Evolutionary conservation across 2,888 invertebrate species (phyloP).

Genomic region (Hypselothyrea guttata): DNA sequence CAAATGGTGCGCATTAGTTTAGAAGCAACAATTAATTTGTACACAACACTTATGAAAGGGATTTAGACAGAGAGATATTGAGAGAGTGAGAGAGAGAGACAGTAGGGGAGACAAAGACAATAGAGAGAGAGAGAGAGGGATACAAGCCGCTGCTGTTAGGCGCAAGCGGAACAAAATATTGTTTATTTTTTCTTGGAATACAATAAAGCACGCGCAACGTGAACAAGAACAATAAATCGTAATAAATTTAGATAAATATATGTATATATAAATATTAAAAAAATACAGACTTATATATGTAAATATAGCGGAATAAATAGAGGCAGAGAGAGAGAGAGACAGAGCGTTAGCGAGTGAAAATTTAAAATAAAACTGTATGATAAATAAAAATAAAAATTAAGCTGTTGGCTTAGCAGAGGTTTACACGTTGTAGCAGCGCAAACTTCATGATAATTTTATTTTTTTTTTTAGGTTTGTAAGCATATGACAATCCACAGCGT

Average conservation of each 20-base stretch:
- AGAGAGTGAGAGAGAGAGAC: constrained; percentile 20
- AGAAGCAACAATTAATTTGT: constrained; percentile 36
- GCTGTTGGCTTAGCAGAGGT: too few species aligned
- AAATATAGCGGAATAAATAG: constrained; percentile 13
- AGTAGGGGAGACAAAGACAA: constrained; percentile 2
- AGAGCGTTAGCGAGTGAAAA: too few species aligned
- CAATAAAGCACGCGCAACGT: constrained; percentile 35
- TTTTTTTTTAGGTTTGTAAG: too few species aligned
- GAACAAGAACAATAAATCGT: constrained; percentile 36
- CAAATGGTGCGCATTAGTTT: constrained; percentile 11
- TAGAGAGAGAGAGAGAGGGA: too few species aligned
- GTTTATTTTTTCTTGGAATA: too few species aligned
- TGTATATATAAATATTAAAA: constrained; percentile 1
- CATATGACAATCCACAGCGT: too few species aligned
- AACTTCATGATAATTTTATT: too few species aligned
- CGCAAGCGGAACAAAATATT: too few species aligned
- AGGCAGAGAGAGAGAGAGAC: background rate
- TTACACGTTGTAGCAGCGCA: too few species aligned
- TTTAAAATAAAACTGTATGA: background rate
- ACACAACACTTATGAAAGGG: constrained; percentile 39
- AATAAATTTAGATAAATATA: background rate
- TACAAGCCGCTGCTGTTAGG: too few species aligned
- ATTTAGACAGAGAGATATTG: constrained; percentile 12
- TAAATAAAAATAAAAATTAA: too few species aligned
- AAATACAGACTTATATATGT: constrained; percentile 7